These are phyloP conservation scores for Diacarnus erythraeanus DNA, from an alignment of 37 sponge, comb jelly and placozoan genomes.

Conservation along the genomic window DNA sequence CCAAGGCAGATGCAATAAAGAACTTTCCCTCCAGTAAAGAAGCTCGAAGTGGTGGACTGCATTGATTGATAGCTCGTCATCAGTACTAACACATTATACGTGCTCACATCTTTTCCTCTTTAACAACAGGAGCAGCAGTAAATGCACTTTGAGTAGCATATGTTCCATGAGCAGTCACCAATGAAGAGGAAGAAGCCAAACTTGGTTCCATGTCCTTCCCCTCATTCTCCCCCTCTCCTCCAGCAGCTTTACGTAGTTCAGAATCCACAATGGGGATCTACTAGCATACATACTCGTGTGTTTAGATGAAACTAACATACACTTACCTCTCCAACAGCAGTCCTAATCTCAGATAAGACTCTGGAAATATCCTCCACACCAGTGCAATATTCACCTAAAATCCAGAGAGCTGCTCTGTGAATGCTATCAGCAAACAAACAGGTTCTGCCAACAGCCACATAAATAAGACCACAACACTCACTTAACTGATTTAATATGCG, in stretches of 20 bases:
- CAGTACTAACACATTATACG: not conserved
- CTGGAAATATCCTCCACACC: conserved; percentile 80
- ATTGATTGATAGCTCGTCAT: not conserved
- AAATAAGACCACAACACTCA: not conserved
- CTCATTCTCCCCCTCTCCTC: conserved; percentile 68
- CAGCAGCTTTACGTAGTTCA: conserved; percentile 88
- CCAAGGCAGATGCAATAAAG: conserved; percentile 91
- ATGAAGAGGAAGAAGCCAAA: conserved; percentile 10
- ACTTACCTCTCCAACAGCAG: conserved; percentile 85
- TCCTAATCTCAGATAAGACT: conserved; percentile 78
- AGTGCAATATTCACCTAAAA: conserved; percentile 97
- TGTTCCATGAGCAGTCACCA: conserved; percentile 95
- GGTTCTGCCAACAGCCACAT: not conserved
- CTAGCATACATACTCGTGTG: not conserved
- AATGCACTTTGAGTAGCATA: conserved; percentile 96
- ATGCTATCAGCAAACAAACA: conserved; percentile 27
- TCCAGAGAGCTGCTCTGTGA: conserved; percentile 89
- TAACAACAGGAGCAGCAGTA: conserved; percentile 58
- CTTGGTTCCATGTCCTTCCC: not conserved
- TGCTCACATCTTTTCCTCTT: conserved; percentile 64
- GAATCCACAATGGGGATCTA: conserved; percentile 97
- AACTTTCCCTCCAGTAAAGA: conserved; percentile 95
- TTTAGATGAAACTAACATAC: not conserved
- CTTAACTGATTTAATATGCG: conserved; percentile 64
- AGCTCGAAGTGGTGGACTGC: conserved; percentile 85